Base-by-base conservation (phyloP, 1,140 invertebrate genomes). In the Drosophila santomea region DNA sequence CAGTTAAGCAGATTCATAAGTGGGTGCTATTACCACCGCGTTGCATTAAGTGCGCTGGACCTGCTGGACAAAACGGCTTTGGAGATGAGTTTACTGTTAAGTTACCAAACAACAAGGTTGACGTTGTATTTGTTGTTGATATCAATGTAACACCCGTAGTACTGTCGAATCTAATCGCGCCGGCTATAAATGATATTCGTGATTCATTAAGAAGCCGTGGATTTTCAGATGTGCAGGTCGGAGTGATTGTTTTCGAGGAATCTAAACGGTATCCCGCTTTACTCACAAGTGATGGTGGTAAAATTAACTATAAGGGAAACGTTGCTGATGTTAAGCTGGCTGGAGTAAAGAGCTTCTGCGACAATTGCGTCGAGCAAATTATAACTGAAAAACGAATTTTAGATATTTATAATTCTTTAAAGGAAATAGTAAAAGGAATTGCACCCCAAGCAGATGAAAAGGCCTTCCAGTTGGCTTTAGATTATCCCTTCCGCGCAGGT, bases 81-180 rank as follows among this genome's bases (percentile, higher is more conserved):
- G 95, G 94, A 5, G 94, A 95, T 32, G 93, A 91, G 20, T 96
- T 96, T 83, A 94, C 94, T 44, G 93, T 96, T 0, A 95, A 95
- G 80, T 85, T 94, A 25, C 96, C 96, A 2, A 93, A 93, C 44
- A 96, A 95, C 60, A 93, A 96, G 72, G 96, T 96, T 8, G 96
- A 97, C 78, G 93, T 97, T 64, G 92, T 97, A 5, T 93, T 97
- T 38, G 93, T 95, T 6, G 93, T 97, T n/a, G 96, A 97, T 63
- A 92, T 95, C 92, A 80, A 90, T 82, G 43, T 94, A 68, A 82
- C 23, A 1, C 58, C 93, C 51, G 11, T n/a, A 20, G 57, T 93
- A 0, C 80, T 93, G 35, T 90, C 89, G 14, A 91, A 93, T 17
- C 75, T 93, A 2, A 76, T 94, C 17, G 86, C 93, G 11, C 88